Evolutionary conservation across 2,797 vertebrate genomes (phyloP).

Genomic region (Gambusia yucatana): DNA sequence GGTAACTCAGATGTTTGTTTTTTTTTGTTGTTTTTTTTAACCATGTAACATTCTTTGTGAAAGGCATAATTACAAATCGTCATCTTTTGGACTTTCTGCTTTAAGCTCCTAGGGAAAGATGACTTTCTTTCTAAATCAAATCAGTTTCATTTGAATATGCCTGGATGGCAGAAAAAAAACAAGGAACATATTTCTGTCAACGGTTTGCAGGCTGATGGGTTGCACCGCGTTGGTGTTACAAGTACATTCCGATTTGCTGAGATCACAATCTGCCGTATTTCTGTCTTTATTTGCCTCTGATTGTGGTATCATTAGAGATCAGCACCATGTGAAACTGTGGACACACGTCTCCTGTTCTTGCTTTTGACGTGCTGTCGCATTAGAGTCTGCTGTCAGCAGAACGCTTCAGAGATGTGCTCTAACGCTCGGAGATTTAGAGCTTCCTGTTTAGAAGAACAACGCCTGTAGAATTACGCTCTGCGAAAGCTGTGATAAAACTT

Average conservation of each 20-base stretch:
- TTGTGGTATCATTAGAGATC: conserved; percentile 22
- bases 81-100: conserved; percentile 12
- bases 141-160: conserved; percentile 20
- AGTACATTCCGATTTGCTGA: conserved; percentile 58
- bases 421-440: conserved; percentile 35
- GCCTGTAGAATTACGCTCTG: conserved; percentile 14
- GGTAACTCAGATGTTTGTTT: conserved; percentile 32
- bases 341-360: conserved; percentile 22
- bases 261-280: conserved; percentile 29
- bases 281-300: background rate
- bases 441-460: conserved; percentile 38
- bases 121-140: conserved; percentile 6
- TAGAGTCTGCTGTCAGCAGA: conserved; percentile 44
- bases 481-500: conserved; percentile 10
- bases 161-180: background rate
- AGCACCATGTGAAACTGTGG: conserved; percentile 45
- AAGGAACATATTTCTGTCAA: conserved; percentile 18
- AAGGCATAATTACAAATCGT: conserved; percentile 20
- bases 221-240: conserved; percentile 15
- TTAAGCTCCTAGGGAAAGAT: conserved; percentile 9
- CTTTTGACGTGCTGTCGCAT: conserved; percentile 45
- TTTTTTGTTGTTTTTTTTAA: conserved; percentile 17
- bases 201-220: conserved; percentile 3
- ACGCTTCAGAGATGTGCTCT: conserved; percentile 32
- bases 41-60: conserved; percentile 32